Conservation (phyloP, 2,113 vertebrate genomes). For the human region GRCh38 chr7:111395501-111396000, state of each 20-base stretch:
- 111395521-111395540: background rate
- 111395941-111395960: too few species aligned
- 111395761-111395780: background rate
- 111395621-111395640: background rate
- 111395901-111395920: too few species aligned
- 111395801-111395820: background rate
- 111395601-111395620: background rate
- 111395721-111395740: background rate
- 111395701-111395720: background rate
- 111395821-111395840: background rate
- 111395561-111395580: background rate
- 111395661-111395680: background rate
- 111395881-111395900: too few species aligned
- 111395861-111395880: background rate
- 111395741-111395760: background rate
- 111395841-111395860: background rate
- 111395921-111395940: too few species aligned
- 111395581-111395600: background rate
- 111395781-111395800: background rate
- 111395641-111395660: conserved; percentile 2
- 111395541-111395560: conserved; percentile 29
- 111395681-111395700: background rate
- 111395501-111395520: background rate
- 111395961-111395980: too few species aligned
- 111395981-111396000: too few species aligned